Base-by-base conservation (phyloP, 2,113 vertebrate genomes). In the Passer montanus region DNA sequence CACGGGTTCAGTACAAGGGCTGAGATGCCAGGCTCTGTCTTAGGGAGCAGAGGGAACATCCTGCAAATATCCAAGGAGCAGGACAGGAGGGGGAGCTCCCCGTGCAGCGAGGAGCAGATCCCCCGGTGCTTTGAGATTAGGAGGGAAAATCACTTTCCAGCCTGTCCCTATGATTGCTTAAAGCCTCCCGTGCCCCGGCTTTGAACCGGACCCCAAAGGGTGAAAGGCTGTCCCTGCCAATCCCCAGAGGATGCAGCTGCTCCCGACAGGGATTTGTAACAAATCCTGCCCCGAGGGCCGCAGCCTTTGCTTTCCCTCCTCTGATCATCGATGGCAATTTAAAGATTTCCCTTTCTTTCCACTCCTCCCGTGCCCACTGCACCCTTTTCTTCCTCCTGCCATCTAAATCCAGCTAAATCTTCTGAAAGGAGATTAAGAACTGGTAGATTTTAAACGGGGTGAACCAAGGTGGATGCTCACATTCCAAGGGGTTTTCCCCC, bases 371-470 rank as follows among this genome's bases (percentile, higher is more conserved):
- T 74, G 7, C 60, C 66, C 53, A 3, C 6, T 15, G 35, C 80
- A 44, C 31, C 79, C 69, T 59, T 7, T 35, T 88, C 82, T 87
- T 59, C 87, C 72, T 83, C 44, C 76, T 41, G 68, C 80, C 77
- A 6, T 27, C 46, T 21, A 94, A 96, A 95, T 94, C 95, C 82
- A 72, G 1, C 62, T 79, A 67, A 95, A 88, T 73, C 95, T 86
- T 37, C 89, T 24, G 43, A 73, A 73, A 94, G 90, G 81, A 92
- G 94, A 85, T 95, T 86, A 84, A 16, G 70, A 41, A 27, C 59
- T 6, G 31, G 56, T 27, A 27, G 83, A 23, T 58, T 91, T 78
- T 59, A 12, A 73, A 39, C 13, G 3, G 16, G 3, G 6, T 1
- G 63, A 88, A 92, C 26, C 44, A 18, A 93, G 84, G 81, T 74